Conservation (phyloP, 2,113 vertebrate genomes). For the Muntiacus reevesi region DNA sequence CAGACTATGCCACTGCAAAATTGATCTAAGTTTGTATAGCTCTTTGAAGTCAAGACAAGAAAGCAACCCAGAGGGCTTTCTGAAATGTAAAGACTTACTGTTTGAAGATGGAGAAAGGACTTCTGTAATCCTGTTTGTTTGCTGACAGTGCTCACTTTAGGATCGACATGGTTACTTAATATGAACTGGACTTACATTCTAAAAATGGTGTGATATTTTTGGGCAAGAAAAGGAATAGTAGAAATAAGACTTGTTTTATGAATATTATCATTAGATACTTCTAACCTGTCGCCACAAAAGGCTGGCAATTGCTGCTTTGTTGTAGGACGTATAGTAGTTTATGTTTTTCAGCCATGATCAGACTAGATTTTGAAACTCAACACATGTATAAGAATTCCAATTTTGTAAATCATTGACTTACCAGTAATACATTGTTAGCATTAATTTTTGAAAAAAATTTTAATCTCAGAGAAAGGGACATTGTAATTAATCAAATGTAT, state of each 20-base stretch:
- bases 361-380: neutral
- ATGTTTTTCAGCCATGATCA: neutral
- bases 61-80: constrained; percentile 45
- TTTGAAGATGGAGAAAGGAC: constrained; percentile 41
- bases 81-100: constrained; percentile 55
- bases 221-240: neutral
- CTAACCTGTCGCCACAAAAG: neutral
- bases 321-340: neutral
- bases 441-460: neutral
- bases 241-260: constrained; percentile 37
- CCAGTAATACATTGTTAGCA: neutral
- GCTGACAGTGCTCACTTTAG: constrained; percentile 37
- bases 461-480: neutral
- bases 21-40: constrained; percentile 58
- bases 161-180: constrained; percentile 9
- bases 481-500: neutral
- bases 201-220: neutral
- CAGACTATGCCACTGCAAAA: constrained; percentile 23
- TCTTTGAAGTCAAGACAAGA: constrained; percentile 70
- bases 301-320: neutral
- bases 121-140: constrained; percentile 48
- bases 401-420: neutral
- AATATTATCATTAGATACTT: neutral
- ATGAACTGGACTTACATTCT: constrained; percentile 22
- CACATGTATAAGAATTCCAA: neutral